Percentiles rank a stretch among this genome's conserved stretches.
Evolutionary conservation across 2,113 vertebrate genomes (phyloP).

Genomic region (Callocephalon fimbriatum): DNA sequence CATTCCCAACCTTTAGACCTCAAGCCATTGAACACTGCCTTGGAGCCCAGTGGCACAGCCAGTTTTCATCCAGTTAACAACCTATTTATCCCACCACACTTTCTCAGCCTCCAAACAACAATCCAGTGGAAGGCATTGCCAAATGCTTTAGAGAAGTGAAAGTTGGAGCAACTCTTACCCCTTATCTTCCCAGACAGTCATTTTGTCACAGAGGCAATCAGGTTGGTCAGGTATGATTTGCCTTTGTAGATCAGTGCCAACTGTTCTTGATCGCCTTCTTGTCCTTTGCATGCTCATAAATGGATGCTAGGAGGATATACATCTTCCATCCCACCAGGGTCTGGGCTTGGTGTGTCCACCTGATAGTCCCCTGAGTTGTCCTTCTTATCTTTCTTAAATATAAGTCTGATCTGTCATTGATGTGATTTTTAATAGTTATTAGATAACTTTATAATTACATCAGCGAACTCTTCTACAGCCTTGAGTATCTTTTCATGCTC

Average conservation of each 20-base stretch:
- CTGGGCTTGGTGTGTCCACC: background rate
- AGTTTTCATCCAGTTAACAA: background rate
- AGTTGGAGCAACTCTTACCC: background rate
- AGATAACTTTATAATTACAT: background rate
- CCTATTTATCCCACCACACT: background rate
- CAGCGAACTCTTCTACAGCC: background rate
- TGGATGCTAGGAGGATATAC: background rate
- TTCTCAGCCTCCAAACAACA: background rate
- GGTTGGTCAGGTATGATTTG: background rate
- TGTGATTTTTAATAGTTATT: background rate
- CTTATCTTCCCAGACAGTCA: background rate
- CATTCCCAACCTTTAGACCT: background rate
- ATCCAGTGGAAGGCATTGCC: background rate
- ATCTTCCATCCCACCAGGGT: background rate
- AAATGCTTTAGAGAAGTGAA: background rate
- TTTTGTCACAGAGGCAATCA: background rate
- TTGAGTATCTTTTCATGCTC: background rate
- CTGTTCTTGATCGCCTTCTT: background rate
- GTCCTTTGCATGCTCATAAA: background rate
- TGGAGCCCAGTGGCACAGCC: background rate
- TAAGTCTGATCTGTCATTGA: background rate
- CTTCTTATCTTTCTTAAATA: background rate
- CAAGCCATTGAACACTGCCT: background rate
- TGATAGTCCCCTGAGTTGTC: background rate
- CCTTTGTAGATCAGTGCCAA: background rate